Evolutionary conservation across 2,797 vertebrate genomes (phyloP).

Genomic region (Hoplostethus mediterraneus): DNA sequence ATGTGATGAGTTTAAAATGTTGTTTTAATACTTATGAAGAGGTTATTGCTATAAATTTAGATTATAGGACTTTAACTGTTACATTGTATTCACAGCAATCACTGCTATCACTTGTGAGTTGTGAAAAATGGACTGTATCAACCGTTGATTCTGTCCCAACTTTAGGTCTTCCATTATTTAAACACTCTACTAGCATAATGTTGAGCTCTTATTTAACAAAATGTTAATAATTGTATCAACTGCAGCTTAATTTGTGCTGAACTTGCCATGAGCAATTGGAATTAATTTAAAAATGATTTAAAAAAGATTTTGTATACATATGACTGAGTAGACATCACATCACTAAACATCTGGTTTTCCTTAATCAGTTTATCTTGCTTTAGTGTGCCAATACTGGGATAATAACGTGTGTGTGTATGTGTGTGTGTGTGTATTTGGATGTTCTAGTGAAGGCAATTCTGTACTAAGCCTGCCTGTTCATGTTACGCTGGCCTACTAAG

Average conservation of each 20-base stretch:
- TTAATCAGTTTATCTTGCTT: constrained; percentile 1
- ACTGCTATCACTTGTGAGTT: background rate
- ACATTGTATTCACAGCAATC: no score
- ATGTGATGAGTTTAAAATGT: no score
- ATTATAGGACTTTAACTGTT: no score
- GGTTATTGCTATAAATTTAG: background rate
- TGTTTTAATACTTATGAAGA: background rate
- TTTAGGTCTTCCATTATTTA: no score
- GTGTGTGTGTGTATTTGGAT: constrained; percentile 16
- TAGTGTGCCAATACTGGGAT: background rate
- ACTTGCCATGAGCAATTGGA: no score
- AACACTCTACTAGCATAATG: no score
- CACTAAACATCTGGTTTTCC: constrained; percentile 16
- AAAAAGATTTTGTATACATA: background rate
- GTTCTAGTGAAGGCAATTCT: constrained; percentile 29
- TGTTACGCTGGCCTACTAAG: constrained; percentile 54
- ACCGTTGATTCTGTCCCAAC: background rate
- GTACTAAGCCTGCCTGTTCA: constrained; percentile 50
- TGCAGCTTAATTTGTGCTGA: background rate
- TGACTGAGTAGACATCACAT: background rate
- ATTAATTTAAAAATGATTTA: no score
- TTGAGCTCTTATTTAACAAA: background rate
- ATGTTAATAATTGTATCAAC: background rate
- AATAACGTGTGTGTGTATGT: background rate
- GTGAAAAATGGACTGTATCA: no score